A percentile compares a stretch with the other conserved stretches of the same genome.
Conservation (phyloP, 2,888 invertebrate species). For the Agrypnus murinus region DNA sequence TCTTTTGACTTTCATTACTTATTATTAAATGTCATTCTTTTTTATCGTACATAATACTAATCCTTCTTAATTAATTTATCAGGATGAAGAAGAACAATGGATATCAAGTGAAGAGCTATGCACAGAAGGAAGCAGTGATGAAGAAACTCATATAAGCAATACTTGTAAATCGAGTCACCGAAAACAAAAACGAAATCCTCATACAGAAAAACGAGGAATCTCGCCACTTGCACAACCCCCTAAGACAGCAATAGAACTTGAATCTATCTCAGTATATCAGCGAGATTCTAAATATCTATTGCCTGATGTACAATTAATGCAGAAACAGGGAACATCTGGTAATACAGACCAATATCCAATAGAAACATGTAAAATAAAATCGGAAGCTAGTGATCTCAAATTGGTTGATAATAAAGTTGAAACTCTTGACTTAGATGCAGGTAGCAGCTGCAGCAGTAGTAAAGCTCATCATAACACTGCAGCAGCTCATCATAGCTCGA, state of each 20-base stretch:
- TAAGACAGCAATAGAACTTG: conserved; percentile 18
- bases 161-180: conserved; percentile 36
- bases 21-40: too few species aligned
- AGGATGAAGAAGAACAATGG: conserved; percentile 72
- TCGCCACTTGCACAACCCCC: conserved; percentile 47
- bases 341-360: background rate
- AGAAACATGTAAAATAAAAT: background rate
- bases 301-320: conserved; percentile 32
- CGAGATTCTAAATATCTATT: conserved; percentile 42
- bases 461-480: conserved; percentile 3
- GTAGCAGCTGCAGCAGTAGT: background rate
- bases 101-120: conserved; percentile 72
- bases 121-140: conserved; percentile 71
- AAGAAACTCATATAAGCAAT: conserved; percentile 51
- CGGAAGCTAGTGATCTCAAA: background rate
- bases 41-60: too few species aligned
- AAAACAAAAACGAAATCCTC: conserved; percentile 41
- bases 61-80: background rate
- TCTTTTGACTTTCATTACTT: too few species aligned
- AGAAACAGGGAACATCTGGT: conserved; percentile 3
- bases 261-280: conserved; percentile 39
- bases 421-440: conserved; percentile 1
- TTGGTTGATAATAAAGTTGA: conserved; percentile 5
- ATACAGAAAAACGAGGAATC: conserved; percentile 42
- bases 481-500: background rate